A percentile compares a stretch with the other conserved stretches of the same genome.
phyloP scores from a whole-genome alignment of 1,140 invertebrate species.

The Pemphigus obesinymphae region DNA sequence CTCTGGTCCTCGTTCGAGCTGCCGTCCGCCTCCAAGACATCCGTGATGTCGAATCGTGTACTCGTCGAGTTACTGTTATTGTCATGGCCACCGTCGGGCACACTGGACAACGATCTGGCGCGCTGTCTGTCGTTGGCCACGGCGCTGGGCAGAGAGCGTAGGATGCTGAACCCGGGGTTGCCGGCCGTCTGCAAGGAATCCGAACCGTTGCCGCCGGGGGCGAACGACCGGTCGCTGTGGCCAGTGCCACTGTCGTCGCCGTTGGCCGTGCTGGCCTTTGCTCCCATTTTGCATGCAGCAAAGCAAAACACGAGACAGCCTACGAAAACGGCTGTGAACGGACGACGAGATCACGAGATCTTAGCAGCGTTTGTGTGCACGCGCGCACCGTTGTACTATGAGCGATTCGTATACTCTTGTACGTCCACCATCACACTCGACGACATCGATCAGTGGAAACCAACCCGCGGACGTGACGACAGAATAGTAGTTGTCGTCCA shows the following conservation, averaged over 20 bases:
- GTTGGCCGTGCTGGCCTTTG: constrained; percentile 72
- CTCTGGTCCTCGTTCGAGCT: constrained; percentile 54
- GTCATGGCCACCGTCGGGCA: constrained; percentile 61
- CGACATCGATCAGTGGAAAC: not conserved
- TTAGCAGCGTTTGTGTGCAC: too few relatives aligned
- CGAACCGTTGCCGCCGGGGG: constrained; percentile 69
- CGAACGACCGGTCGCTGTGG: constrained; percentile 69
- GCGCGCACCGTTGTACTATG: not conserved
- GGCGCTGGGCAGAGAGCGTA: constrained; percentile 67
- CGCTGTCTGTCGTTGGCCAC: constrained; percentile 66
- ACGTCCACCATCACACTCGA: not conserved
- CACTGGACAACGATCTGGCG: constrained; percentile 74
- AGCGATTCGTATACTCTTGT: not conserved
- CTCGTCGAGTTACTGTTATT: constrained; percentile 45
- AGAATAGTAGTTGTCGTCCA: too few relatives aligned
- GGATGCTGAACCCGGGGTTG: constrained; percentile 64
- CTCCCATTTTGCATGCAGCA: constrained; percentile 60
- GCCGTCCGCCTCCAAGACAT: constrained; percentile 60
- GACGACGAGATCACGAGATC: not conserved
- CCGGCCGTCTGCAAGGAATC: constrained; percentile 57
- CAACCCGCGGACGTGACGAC: not conserved
- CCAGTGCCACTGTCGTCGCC: constrained; percentile 65
- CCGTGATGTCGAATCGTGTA: constrained; percentile 56
- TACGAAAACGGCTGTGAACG: not conserved
- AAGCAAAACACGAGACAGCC: too few relatives aligned